A percentile compares a stretch with the other conserved stretches of the same genome.
Conservation (phyloP, 2,113 vertebrate species). For the Pituophis catenifer region DNA sequence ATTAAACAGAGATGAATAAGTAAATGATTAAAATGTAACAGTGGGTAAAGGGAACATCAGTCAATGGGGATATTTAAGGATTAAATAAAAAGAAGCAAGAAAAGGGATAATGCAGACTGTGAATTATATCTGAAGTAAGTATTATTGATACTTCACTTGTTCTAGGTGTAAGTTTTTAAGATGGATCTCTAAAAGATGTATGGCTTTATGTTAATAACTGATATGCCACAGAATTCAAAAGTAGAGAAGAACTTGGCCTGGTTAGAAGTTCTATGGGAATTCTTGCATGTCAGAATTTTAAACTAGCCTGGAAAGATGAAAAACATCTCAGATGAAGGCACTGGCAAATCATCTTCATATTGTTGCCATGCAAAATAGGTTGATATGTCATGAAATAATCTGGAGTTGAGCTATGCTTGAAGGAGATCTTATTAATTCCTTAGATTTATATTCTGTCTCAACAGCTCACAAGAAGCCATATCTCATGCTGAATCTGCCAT, state of each 20-base stretch:
- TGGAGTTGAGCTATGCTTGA: neutral
- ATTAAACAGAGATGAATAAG: neutral
- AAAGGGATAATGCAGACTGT: neutral
- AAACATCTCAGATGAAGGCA: neutral
- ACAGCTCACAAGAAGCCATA: neutral
- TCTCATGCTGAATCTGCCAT: neutral
- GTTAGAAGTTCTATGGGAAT: neutral
- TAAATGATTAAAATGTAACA: neutral
- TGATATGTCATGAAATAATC: neutral
- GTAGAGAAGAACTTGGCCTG: too few species aligned
- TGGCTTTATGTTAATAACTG: neutral
- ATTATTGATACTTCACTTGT: neutral
- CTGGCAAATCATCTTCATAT: neutral
- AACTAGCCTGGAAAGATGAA: neutral
- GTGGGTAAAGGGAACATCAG: neutral
- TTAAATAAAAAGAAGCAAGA: neutral
- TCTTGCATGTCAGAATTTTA: neutral
- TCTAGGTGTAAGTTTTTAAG: neutral
- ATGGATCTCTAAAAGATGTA: neutral
- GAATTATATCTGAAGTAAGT: neutral
- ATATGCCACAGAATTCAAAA: neutral
- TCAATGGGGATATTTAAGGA: neutral
- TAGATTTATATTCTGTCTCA: neutral
- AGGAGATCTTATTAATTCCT: neutral
- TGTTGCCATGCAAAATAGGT: neutral